A percentile compares a stretch with the other conserved stretches of the same genome.
Evolutionary conservation across 1,140 invertebrate genomes (phyloP).

Genomic region (Holotrichia oblita): DNA sequence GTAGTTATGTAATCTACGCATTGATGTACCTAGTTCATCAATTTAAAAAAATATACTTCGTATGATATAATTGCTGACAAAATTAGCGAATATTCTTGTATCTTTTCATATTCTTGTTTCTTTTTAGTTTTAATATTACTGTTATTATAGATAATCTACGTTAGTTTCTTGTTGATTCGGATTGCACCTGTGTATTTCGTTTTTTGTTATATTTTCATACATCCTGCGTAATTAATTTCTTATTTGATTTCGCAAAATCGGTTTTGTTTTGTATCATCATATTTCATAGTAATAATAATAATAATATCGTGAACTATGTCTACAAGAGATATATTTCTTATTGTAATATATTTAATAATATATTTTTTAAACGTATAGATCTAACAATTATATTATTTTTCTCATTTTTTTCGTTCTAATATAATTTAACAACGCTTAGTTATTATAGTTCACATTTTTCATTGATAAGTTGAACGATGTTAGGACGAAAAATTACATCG

Average conservation of each 20-base stretch:
- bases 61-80: too few species aligned
- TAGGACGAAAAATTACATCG: background rate
- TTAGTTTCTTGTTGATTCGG: background rate
- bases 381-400: background rate
- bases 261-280: background rate
- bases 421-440: background rate
- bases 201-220: background rate
- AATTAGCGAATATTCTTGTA: too few species aligned
- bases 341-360: background rate
- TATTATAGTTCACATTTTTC: background rate
- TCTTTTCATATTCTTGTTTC: too few species aligned
- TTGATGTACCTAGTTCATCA: too few species aligned
- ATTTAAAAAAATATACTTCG: too few species aligned
- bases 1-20: too few species aligned
- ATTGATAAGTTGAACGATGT: background rate
- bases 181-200: background rate
- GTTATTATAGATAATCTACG: background rate
- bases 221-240: background rate
- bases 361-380: constrained; percentile 1
- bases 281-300: too few species aligned
- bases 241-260: background rate
- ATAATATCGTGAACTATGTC: background rate
- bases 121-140: too few species aligned
- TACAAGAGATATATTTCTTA: background rate
- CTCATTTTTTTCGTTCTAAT: background rate